Percentiles rank a stretch among this genome's conserved stretches.
Conservation (phyloP, 2,113 vertebrate genomes). For the Arizona elegans region DNA sequence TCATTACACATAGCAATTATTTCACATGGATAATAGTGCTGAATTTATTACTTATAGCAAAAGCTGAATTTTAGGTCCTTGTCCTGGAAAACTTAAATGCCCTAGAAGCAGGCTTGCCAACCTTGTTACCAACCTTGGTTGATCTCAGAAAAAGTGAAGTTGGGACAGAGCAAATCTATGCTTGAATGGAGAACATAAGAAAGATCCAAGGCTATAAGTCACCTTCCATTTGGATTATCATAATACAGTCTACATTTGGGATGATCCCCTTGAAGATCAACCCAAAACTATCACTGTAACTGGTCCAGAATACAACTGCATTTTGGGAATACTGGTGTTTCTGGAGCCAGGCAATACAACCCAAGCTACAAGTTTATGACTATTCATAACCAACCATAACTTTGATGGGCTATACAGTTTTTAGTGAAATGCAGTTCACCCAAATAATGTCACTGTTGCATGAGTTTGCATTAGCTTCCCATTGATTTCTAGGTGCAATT, state of each 20-base stretch:
- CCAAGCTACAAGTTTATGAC: background rate
- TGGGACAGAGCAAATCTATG: background rate
- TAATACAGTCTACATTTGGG: background rate
- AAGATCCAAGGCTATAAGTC: background rate
- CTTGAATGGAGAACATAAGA: background rate
- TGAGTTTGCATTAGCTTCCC: background rate
- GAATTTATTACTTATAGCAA: background rate
- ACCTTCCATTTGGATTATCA: background rate
- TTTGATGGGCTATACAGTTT: background rate
- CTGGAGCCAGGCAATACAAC: background rate
- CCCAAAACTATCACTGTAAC: background rate
- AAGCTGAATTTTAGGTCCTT: background rate
- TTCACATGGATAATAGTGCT: background rate
- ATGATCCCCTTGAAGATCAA: background rate
- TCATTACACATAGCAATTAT: background rate
- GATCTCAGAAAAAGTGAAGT: background rate
- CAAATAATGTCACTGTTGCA: background rate
- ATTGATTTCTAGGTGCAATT: background rate
- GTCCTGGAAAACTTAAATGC: background rate
- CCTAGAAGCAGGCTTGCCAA: background rate
- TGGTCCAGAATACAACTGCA: background rate
- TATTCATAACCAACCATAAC: background rate
- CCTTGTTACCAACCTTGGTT: background rate
- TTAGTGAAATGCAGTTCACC: background rate
- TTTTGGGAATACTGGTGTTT: background rate